These are phyloP conservation scores for Lagocephalus sceleratus DNA, from an alignment of 2,797 vertebrate species.

Conservation along the genomic window DNA sequence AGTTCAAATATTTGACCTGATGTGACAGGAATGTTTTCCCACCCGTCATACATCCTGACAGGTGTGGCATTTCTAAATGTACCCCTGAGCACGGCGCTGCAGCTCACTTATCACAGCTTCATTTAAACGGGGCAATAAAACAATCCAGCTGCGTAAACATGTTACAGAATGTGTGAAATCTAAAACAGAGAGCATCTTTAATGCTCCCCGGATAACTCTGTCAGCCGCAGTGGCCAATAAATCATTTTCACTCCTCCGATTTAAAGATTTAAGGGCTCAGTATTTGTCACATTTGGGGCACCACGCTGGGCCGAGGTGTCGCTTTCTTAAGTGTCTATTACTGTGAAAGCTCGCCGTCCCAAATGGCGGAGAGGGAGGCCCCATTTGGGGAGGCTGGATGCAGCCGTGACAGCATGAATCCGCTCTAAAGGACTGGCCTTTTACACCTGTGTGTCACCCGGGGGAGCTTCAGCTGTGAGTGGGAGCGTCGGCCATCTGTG, in stretches of 20 bases:
- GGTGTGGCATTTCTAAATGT: conserved; percentile 59
- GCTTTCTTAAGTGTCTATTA: conserved; percentile 75
- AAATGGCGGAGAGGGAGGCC: conserved; percentile 75
- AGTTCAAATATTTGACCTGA: conserved; percentile 19
- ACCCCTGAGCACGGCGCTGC: conserved; percentile 63
- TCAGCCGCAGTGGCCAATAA: conserved; percentile 68
- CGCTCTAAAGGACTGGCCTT: conserved; percentile 50
- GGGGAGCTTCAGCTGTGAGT: conserved; percentile 46
- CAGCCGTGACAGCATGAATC: conserved; percentile 56
- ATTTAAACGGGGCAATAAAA: conserved; percentile 79
- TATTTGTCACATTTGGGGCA: conserved; percentile 71
- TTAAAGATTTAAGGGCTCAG: conserved; percentile 71
- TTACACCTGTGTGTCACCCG: conserved; percentile 73
- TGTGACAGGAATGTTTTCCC: conserved; percentile 13
- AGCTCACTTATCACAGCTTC: conserved; percentile 74
- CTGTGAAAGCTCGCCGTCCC: conserved; percentile 73
- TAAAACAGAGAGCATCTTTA: conserved; percentile 71
- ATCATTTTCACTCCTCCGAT: conserved; percentile 69
- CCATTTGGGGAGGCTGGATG: conserved; percentile 67
- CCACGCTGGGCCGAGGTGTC: conserved; percentile 74
- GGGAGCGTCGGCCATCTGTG: conserved; percentile 69
- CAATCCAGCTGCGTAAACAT: conserved; percentile 84
- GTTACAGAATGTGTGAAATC: conserved; percentile 78
- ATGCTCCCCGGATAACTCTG: conserved; percentile 63
- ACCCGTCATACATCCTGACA: conserved; percentile 44